Base-by-base conservation (phyloP, 1,140 invertebrate species). In the Eupristina koningsbergeri region DNA sequence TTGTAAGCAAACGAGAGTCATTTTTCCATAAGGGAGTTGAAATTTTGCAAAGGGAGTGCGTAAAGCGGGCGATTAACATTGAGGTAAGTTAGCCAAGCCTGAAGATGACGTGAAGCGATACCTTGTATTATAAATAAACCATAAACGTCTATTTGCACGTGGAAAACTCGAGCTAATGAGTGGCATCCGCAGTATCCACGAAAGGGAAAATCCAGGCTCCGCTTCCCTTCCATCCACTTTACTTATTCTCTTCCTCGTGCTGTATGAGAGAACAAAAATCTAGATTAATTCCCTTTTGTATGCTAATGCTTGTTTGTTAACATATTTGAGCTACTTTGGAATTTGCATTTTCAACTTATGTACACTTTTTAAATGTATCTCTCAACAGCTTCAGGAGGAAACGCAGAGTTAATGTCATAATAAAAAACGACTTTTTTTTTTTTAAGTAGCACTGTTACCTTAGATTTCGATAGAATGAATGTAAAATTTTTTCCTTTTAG, bases 131-230 rank as follows among this genome's bases (percentile, higher is more conserved):
- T 84, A 84, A 84, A 81, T 84, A 84, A 84, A 84, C 29, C 79
- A 77, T 81, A 85, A 81, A 71, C 84, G 80, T 85, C 80, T 85
- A 75, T 85, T 85, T 85, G 76, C 84, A 79, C 84, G 76, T 77
- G 83, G 83, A 84, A 84, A 84, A 84, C 71, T 69, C 31, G 63
- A 41, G 15, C 47, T 84, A 84, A 84, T 80, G 71, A 80, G 83
- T 69, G 82, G 67, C 75, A 79, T 84, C 82, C 82, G 75, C 69
- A 53, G 34, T 15, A 17, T 19, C 29, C 26, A 34, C 11, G 78
- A 76, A 53, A 64, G 47, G 63, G 76, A 83, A 83, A 83, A 83
- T 22, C 41, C 7, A 6, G 22, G 36, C 36, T 41, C 19, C 36
- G 67, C 39, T 41, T 41, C 19, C n/a, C 1, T 71, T 22, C 36